Conservation (phyloP, 2,888 invertebrate species). For the Brachylomia viminalis region DNA sequence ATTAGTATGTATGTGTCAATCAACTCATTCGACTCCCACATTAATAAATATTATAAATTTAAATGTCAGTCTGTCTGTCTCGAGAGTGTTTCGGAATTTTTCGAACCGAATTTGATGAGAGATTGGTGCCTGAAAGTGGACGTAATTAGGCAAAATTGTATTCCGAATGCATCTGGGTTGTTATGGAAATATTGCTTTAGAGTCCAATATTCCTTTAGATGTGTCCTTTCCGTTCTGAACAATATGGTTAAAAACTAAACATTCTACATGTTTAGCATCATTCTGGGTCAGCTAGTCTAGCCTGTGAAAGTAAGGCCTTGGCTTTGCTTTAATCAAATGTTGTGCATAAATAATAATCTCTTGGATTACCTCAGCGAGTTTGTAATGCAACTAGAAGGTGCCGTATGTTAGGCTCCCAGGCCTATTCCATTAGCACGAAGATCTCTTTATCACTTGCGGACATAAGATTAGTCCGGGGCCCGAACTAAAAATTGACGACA, state of each 20-base stretch:
- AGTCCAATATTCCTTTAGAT: not conserved
- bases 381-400: slow-evolving; percentile 1
- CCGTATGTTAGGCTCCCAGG: slow-evolving; percentile 19
- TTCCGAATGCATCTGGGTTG: not conserved
- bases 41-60: slow-evolving; percentile 23
- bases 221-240: not conserved
- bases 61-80: slow-evolving; percentile 5
- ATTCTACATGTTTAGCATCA: slow-evolving; percentile 24
- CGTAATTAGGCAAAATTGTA: not conserved
- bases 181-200: not conserved
- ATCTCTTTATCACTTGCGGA: too few relatives aligned
- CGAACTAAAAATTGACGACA: too few relatives aligned
- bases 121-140: not conserved
- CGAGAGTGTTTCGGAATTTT: not conserved
- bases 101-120: not conserved
- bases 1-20: slow-evolving; percentile 14
- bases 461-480: too few relatives aligned
- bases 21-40: not conserved
- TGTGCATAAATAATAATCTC: slow-evolving; percentile 44
- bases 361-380: slow-evolving; percentile 28
- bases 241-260: not conserved
- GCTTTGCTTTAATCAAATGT: slow-evolving; percentile 43
- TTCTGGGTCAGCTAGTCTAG: slow-evolving; percentile 59
- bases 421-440: too few relatives aligned
- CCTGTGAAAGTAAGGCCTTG: slow-evolving; percentile 60